These are phyloP conservation scores for Caenorhabditis remanei DNA, from an alignment of 1,140 invertebrate species.

Conservation along the genomic window DNA sequence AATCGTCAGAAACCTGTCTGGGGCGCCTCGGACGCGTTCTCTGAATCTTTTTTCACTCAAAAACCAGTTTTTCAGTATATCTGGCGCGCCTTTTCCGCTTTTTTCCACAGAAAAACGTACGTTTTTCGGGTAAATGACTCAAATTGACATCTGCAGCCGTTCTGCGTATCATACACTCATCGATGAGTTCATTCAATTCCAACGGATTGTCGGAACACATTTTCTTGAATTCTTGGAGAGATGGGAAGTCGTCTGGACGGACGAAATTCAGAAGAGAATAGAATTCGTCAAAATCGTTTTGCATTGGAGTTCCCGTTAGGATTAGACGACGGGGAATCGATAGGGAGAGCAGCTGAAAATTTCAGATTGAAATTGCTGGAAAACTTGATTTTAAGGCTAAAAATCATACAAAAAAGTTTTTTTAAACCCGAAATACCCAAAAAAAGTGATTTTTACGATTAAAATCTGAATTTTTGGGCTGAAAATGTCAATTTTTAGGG, in stretches of 20 bases:
- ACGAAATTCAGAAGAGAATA: conserved; percentile 62
- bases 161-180: conserved; percentile 37
- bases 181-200: conserved; percentile 1
- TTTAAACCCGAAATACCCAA: too few species aligned
- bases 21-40: too few species aligned
- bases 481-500: too few species aligned
- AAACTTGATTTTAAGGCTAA: too few species aligned
- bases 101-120: neutral
- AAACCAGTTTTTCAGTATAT: too few species aligned
- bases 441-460: too few species aligned
- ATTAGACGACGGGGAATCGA: conserved; percentile 60
- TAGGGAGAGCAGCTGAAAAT: conserved; percentile 52
- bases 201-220: conserved; percentile 33
- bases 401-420: too few species aligned
- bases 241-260: conserved; percentile 34
- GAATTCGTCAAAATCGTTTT: conserved; percentile 66
- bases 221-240: conserved; percentile 15
- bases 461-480: too few species aligned
- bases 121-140: conserved; percentile 53
- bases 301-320: conserved; percentile 63
- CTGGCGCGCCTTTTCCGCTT: too few species aligned
- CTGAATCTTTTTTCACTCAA: too few species aligned
- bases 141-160: conserved; percentile 45
- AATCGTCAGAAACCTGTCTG: too few species aligned
- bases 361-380: too few species aligned